phyloP scores from a whole-genome alignment of 2,113 vertebrate genomes.

The Phrynocephalus versicolor region DNA sequence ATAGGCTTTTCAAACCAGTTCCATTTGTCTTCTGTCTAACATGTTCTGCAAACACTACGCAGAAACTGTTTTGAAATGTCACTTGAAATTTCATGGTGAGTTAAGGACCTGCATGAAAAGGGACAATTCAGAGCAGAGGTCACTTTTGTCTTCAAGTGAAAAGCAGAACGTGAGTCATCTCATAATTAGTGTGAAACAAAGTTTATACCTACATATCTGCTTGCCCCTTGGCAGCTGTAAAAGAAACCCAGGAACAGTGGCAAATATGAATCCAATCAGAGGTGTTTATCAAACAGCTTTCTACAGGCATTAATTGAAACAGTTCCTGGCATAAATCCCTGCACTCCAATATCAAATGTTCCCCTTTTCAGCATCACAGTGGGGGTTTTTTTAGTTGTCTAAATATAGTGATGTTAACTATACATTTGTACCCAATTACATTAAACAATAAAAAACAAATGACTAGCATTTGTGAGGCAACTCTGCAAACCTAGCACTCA shows the following conservation, averaged over 20 bases:
- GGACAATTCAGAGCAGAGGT: constrained; percentile 38
- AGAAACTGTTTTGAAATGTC: constrained; percentile 16
- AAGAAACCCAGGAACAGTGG: constrained; percentile 21
- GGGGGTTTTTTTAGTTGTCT: constrained; percentile 21
- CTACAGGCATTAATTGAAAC: constrained; percentile 37
- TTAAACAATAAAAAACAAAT: constrained; percentile 49
- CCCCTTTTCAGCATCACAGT: neutral
- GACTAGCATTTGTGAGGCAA: constrained; percentile 7
- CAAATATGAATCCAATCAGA: constrained; percentile 28
- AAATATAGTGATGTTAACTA: constrained; percentile 25
- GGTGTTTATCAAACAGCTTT: constrained; percentile 36
- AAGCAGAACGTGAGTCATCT: constrained; percentile 47
- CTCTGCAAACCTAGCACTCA: constrained; percentile 40
- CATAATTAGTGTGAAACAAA: constrained; percentile 38
- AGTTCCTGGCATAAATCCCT: constrained; percentile 5
- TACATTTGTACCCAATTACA: constrained; percentile 32
- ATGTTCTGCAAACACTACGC: neutral
- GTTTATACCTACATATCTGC: constrained; percentile 9
- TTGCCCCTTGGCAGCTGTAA: constrained; percentile 19
- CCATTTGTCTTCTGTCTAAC: too few relatives aligned
- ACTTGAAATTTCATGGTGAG: neutral
- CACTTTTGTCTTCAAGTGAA: constrained; percentile 44
- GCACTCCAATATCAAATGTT: constrained; percentile 14
- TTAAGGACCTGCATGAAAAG: constrained; percentile 12
- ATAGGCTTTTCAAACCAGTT: too few relatives aligned